These are phyloP conservation scores for Poeciliopsis infans DNA, from an alignment of 2,797 vertebrate species.

Conservation along the genomic window DNA sequence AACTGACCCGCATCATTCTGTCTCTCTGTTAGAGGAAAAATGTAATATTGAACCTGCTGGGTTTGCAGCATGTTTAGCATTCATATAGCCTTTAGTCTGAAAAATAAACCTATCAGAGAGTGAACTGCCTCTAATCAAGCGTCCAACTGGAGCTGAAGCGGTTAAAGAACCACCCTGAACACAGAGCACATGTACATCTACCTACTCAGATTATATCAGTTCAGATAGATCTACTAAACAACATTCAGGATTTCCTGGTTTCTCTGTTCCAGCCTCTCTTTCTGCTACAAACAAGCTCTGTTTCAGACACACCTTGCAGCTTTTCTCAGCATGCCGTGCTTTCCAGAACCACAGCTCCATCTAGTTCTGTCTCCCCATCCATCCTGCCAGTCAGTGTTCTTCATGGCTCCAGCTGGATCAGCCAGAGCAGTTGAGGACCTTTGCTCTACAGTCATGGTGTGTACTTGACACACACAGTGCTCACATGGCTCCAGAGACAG, in stretches of 20 bases:
- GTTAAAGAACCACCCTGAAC: neutral
- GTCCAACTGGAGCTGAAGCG: neutral
- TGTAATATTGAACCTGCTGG: neutral
- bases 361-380: constrained; percentile 8
- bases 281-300: constrained; percentile 14
- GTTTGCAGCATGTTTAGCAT: neutral
- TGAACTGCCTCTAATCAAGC: neutral
- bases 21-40: neutral
- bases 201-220: neutral
- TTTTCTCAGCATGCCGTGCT: constrained; percentile 18
- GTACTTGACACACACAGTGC: constrained; percentile 7
- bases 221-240: neutral
- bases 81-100: neutral
- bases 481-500: neutral
- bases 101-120: neutral
- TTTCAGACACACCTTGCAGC: neutral
- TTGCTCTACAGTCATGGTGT: neutral
- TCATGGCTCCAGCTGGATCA: constrained; percentile 3
- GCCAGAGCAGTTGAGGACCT: constrained; percentile 26
- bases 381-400: constrained; percentile 11
- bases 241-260: neutral
- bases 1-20: neutral
- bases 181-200: neutral
- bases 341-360: constrained; percentile 37
- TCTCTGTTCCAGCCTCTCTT: constrained; percentile 14